These are phyloP conservation scores for Conomelus anceps DNA, from an alignment of 2,888 invertebrate species.

Conservation along the genomic window DNA sequence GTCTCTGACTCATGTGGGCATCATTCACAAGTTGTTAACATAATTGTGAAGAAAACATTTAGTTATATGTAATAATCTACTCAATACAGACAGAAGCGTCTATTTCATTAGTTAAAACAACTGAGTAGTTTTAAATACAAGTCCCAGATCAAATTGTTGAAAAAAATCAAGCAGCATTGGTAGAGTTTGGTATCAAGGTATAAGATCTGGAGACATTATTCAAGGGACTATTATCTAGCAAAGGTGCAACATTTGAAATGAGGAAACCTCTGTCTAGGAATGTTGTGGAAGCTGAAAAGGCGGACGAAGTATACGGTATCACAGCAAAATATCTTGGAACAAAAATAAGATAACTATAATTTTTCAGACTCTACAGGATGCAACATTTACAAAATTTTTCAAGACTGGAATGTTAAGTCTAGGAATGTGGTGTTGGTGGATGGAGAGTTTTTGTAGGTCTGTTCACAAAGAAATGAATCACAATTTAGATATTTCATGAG, in stretches of 20 bases:
- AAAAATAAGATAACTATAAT: background rate
- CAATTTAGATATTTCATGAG: background rate
- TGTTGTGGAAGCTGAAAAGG: background rate
- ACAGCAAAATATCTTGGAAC: background rate
- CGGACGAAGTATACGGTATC: background rate
- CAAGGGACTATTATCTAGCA: background rate
- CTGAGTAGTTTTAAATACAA: too few relatives aligned
- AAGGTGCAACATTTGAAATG: background rate
- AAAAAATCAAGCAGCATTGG: background rate
- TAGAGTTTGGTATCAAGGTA: background rate
- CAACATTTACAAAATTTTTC: background rate
- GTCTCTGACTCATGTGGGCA: too few relatives aligned
- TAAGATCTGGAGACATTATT: background rate
- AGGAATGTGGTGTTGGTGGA: background rate
- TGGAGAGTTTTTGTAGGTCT: background rate
- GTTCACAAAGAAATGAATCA: background rate
- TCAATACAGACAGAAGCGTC: too few relatives aligned
- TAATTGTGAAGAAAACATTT: too few relatives aligned
- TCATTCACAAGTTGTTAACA: too few relatives aligned
- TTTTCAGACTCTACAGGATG: background rate
- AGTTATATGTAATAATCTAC: too few relatives aligned
- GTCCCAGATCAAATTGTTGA: too few relatives aligned
- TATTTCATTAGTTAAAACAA: too few relatives aligned
- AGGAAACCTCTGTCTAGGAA: background rate
- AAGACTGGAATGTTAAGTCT: background rate